These are phyloP conservation scores for Drosophila lowei DNA, from an alignment of 1,140 invertebrate genomes.

Conservation along the genomic window DNA sequence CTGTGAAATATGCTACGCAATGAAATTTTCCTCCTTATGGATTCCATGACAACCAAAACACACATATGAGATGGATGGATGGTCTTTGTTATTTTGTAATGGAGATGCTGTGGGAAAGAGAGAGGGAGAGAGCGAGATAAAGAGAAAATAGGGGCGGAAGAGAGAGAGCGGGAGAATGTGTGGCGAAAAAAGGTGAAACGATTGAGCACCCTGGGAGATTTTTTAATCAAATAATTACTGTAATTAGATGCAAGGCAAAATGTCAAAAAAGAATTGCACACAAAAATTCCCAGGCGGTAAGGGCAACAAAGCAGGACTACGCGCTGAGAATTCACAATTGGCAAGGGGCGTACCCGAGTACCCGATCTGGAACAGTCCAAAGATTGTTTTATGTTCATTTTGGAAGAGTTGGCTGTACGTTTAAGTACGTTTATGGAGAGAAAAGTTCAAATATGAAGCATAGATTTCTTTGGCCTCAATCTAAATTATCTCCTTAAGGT, in stretches of 20 bases:
- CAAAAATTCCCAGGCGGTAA: slow-evolving; percentile 53
- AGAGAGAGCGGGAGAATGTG: slow-evolving; percentile 9
- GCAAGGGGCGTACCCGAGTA: neutral
- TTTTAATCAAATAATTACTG: slow-evolving; percentile 79
- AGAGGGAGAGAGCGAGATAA: neutral
- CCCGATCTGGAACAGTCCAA: slow-evolving; percentile 1
- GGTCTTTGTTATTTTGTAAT: slow-evolving; percentile 48
- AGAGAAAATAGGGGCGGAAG: slow-evolving; percentile 5
- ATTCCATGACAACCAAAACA: slow-evolving; percentile 44
- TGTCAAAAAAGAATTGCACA: slow-evolving; percentile 26
- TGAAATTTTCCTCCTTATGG: slow-evolving; percentile 28
- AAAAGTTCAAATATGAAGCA: too few species aligned
- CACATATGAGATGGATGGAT: slow-evolving; percentile 12
- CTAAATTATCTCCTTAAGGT: too few species aligned
- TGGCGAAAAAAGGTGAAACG: slow-evolving; percentile 43
- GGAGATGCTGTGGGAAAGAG: slow-evolving; percentile 25
- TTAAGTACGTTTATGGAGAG: too few species aligned
- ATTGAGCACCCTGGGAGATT: slow-evolving; percentile 73
- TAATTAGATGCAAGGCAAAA: slow-evolving; percentile 66
- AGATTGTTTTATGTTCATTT: slow-evolving; percentile 20
- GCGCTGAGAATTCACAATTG: slow-evolving; percentile 22
- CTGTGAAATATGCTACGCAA: slow-evolving; percentile 58
- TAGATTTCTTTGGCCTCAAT: too few species aligned
- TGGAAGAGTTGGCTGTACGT: neutral
- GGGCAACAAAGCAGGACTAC: neutral